phyloP scores from a whole-genome alignment of 92 coral and sea anemone genomes.

The Bergia sp. region DNA sequence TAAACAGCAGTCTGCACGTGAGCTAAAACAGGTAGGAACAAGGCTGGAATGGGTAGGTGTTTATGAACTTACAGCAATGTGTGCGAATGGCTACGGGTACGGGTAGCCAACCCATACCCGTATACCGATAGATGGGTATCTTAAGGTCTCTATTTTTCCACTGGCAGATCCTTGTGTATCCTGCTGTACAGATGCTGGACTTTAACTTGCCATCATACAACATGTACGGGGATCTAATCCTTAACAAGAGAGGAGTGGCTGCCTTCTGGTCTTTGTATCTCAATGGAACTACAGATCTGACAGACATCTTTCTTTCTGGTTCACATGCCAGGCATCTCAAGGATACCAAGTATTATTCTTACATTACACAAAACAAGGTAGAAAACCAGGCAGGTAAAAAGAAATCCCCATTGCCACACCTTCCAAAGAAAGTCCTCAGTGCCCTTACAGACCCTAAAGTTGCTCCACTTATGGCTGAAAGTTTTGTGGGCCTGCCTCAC shows the following conservation, averaged over 20 bases:
- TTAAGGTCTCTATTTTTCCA: neutral
- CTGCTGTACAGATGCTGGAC: conserved; percentile 49
- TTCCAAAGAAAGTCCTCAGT: conserved; percentile 37
- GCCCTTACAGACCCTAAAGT: conserved; percentile 47
- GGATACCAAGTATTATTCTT: conserved; percentile 35
- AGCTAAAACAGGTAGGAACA: no score
- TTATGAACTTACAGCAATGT: no score
- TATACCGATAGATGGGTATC: no score
- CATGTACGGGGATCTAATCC: conserved; percentile 1
- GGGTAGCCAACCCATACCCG: no score
- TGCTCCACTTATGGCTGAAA: conserved; percentile 46
- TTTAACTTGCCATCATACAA: conserved; percentile 44
- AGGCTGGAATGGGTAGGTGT: no score
- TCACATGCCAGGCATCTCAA: conserved; percentile 49
- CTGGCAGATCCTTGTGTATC: conserved; percentile 47
- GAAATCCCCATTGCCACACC: neutral
- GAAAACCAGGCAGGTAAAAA: neutral
- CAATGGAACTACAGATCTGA: conserved; percentile 28
- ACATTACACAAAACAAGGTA: neutral
- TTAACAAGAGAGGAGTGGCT: conserved; percentile 3
- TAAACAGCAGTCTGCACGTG: no score
- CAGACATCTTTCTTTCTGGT: conserved; percentile 42
- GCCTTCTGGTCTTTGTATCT: conserved; percentile 30
- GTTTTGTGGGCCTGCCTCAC: conserved; percentile 38
- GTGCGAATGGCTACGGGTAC: no score